Evolutionary conservation across 2,113 vertebrate genomes (phyloP).

Genomic region (Eublepharis macularius): DNA sequence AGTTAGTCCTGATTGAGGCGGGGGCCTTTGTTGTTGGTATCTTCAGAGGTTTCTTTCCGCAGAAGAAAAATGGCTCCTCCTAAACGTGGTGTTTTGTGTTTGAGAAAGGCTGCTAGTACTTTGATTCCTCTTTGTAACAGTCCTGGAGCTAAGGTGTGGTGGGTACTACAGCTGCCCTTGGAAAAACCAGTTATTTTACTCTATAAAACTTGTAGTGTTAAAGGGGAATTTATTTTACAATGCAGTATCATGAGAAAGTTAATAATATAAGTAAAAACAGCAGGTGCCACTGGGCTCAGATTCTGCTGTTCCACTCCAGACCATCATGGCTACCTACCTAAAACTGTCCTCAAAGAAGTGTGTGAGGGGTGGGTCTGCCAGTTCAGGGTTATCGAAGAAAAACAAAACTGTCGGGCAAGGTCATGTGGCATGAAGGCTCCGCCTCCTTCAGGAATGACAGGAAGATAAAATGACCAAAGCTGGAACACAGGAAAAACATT

Average conservation of each 20-base stretch:
- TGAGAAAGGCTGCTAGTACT: conserved; percentile 7
- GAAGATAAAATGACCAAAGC: conserved; percentile 24
- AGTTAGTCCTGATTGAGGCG: background rate
- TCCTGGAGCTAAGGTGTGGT: conserved; percentile 57
- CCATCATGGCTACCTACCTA: no score
- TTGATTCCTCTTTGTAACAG: conserved; percentile 17
- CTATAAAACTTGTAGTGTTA: conserved; percentile 36
- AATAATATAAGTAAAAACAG: conserved; percentile 4
- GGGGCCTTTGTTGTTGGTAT: background rate
- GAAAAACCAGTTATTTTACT: conserved; percentile 55
- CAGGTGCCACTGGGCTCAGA: no score
- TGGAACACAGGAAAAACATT: background rate
- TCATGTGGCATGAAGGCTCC: conserved; percentile 15
- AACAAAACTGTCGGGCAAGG: conserved; percentile 25
- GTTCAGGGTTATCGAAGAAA: conserved; percentile 1
- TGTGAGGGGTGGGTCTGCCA: background rate
- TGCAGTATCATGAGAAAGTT: background rate
- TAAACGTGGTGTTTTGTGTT: background rate
- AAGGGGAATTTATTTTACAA: conserved; percentile 35
- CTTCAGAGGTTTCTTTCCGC: background rate
- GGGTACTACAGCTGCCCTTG: conserved; percentile 49
- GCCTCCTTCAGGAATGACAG: background rate
- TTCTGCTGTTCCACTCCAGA: no score
- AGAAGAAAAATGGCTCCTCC: background rate
- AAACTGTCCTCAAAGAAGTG: background rate